Evolutionary conservation across 2,797 vertebrate species (phyloP), one percentile per base, ranked within the genome.

Genomic region (Cottoperca gobio): DNA sequence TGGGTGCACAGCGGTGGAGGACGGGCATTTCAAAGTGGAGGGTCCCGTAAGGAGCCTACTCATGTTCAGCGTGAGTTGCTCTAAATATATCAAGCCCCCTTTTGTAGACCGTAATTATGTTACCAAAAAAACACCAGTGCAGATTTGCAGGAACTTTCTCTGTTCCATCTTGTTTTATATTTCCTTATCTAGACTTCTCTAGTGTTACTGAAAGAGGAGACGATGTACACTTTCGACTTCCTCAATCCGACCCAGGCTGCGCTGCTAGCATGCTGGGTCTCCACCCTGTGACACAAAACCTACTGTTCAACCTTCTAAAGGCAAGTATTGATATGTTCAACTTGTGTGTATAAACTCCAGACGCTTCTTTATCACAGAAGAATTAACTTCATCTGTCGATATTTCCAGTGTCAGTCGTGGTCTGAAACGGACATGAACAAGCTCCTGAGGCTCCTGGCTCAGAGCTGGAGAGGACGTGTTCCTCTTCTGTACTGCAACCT

Each of bases 401-500:
- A 0, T 1, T 28, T n/a, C 37, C 93, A 97, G 96, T 78, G 78
- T 76, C 89, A 86, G 80, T 80, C 83, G 78, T 93, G 92, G 67
- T 69, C 73, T 43, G 94, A 95, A 63, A 6, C 35, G 2, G 91
- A 96, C 21, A 79, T 26, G 48, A 17, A 55, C 0, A 10, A 70
- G 53, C 81, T 91, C 24, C 85, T 93, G 92, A 83, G 91, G 37
- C 82, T 96, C 66, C 93, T 98, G 5, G 83, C 91, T 43, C 96
- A 97, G 88, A 97, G 97, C 92, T 97, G 97, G 93, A 92, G 90
- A 82, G 92, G 78, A 65, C 91, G 93, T 17, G 82, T 95, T 12
- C 94, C 97, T 86, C 94, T 99, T 71, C 91, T 97, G 26, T 95
- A 96, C 64, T 94, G 89, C 73, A 98, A 97, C 93, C 91, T 98